These are phyloP conservation scores for Holocentrus rufus DNA, from an alignment of 2,797 vertebrate genomes.

Conservation along the genomic window DNA sequence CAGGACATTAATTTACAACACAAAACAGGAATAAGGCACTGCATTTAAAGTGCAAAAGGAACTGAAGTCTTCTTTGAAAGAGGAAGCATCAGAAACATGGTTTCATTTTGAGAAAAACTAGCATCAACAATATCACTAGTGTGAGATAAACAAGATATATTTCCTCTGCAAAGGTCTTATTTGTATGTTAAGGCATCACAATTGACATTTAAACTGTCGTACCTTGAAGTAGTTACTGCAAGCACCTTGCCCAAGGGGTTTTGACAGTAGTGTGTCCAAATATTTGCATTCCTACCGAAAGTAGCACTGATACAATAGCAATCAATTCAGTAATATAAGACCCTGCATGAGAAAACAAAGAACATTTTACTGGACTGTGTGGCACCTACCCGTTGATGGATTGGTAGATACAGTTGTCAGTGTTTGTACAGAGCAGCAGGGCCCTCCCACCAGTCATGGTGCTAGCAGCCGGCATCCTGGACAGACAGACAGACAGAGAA, in stretches of 20 bases:
- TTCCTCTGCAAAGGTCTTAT: no score
- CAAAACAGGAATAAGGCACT: background rate
- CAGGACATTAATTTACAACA: background rate
- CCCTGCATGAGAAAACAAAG: background rate
- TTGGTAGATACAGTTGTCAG: constrained; percentile 87
- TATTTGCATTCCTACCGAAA: no score
- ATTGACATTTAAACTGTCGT: no score
- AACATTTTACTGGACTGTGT: constrained; percentile 6
- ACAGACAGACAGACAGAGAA: constrained; percentile 52
- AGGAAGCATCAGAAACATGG: no score
- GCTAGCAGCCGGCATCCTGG: constrained; percentile 87
- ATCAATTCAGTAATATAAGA: background rate
- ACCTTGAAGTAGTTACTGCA: no score
- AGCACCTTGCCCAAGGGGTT: no score
- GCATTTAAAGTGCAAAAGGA: background rate
- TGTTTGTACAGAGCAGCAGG: constrained; percentile 85
- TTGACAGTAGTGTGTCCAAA: no score
- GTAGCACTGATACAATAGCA: background rate
- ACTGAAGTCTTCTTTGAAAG: background rate
- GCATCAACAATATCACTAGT: background rate
- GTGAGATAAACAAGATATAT: background rate
- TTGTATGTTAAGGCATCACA: no score
- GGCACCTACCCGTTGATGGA: constrained; percentile 82
- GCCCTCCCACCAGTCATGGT: constrained; percentile 87
- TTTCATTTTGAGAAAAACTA: background rate